Percentiles rank a stretch among this genome's conserved stretches.
phyloP scores from a whole-genome alignment of 92 coral and sea anemone species.

The Metridium senile region DNA sequence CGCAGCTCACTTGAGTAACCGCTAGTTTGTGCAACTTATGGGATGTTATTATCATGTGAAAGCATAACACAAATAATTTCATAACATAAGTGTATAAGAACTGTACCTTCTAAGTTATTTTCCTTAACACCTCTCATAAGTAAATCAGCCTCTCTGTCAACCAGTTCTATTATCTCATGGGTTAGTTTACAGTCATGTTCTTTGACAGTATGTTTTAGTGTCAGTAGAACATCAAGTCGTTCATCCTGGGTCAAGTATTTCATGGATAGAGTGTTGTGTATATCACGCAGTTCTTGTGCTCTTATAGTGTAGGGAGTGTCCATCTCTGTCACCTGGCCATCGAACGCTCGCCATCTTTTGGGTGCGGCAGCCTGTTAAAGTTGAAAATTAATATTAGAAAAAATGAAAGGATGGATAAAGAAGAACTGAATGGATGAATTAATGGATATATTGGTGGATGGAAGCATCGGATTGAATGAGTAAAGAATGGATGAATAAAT shows the following conservation, averaged over 20 bases:
- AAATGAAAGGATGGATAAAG: neutral
- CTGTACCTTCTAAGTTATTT: constrained; percentile 86
- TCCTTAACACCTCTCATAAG: constrained; percentile 99
- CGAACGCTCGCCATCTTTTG: constrained; percentile 96
- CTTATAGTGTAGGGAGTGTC: constrained; percentile 98
- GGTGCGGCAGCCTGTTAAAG: constrained; percentile 93
- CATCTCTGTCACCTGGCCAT: constrained; percentile 97
- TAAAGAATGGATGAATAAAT: too few relatives aligned
- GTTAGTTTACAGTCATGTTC: constrained; percentile 98
- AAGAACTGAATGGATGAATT: neutral
- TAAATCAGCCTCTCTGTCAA: constrained; percentile 98
- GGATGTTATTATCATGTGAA: too few relatives aligned
- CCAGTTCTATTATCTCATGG: constrained; percentile 95
- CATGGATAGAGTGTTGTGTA: constrained; percentile 90
- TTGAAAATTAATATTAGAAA: neutral
- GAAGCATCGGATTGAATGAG: too few relatives aligned
- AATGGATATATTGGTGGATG: too few relatives aligned
- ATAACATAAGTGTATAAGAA: too few relatives aligned
- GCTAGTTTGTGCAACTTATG: too few relatives aligned
- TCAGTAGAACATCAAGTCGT: constrained; percentile 88
- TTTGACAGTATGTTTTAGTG: constrained; percentile 93
- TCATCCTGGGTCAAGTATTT: constrained; percentile 98
- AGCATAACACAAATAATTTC: too few relatives aligned
- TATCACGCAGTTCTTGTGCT: constrained; percentile 97
- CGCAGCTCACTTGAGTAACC: too few relatives aligned